These are phyloP conservation scores for Apolygus lucorum DNA, from an alignment of 1,140 invertebrate species.

Conservation along the genomic window DNA sequence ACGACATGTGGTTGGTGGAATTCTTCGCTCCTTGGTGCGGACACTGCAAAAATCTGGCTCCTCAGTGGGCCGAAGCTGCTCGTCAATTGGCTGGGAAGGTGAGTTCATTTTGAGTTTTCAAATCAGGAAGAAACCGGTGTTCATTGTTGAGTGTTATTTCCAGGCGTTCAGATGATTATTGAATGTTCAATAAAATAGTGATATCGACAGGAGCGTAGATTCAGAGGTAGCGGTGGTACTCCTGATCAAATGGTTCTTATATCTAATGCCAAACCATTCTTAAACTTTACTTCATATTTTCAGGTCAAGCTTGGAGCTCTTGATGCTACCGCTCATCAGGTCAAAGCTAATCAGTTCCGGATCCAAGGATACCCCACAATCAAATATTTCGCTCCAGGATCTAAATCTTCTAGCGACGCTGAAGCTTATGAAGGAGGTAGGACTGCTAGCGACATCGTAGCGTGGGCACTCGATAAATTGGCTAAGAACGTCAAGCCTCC, in stretches of 20 bases:
- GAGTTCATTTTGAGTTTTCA: conserved; percentile 6
- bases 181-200: no score
- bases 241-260: no score
- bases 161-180: no score
- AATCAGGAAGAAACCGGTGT: no score
- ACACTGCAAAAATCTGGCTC: conserved; percentile 71
- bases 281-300: background rate
- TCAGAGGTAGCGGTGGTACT: no score
- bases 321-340: conserved; percentile 87
- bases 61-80: conserved; percentile 78
- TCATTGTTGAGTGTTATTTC: no score
- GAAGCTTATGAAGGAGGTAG: conserved; percentile 85
- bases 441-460: conserved; percentile 81
- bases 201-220: no score
- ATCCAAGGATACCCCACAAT: conserved; percentile 96
- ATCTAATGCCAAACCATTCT: no score
- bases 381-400: conserved; percentile 85
- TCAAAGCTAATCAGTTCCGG: conserved; percentile 65
- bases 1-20: conserved; percentile 87
- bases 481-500: conserved; percentile 81
- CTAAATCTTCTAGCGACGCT: conserved; percentile 52
- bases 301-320: conserved; percentile 87
- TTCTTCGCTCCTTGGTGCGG: conserved; percentile 93
- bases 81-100: conserved; percentile 86
- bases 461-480: conserved; percentile 78